Base-by-base conservation (phyloP, 2,797 vertebrate species). In the Lophius americanus region DNA sequence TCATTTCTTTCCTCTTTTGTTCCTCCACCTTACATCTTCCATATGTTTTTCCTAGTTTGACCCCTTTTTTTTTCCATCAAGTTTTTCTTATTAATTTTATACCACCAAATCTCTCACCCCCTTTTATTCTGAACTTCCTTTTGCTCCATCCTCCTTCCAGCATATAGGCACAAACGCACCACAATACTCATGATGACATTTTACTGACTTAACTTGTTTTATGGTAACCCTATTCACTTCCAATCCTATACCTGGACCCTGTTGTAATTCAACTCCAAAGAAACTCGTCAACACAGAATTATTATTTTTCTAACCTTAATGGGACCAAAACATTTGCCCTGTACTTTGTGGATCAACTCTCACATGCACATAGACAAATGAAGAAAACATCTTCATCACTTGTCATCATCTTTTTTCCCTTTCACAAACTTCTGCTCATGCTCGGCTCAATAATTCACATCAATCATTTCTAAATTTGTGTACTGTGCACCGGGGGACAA, bases 1-100 rank as follows among this genome's bases (percentile, higher is more conserved):
- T 81, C 84, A 84, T 82, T 86, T 78, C 72, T 68, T 81, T 72
- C 86, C 73, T 81, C 71, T 78, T 84, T 84, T 83, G 88, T 84
- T 81, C 63, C 56, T 52, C 47, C 53, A 70, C 41, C 41, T 63
- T 80, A 64, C 54, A 65, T 76, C 64, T 58, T 56, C 50, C 59
- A 53, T 11, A 74, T 56, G 69, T 72, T 53, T 82, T 74, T 57
- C 46, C 4, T 32, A n/a, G 39, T 51, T 58, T 85, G 72, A 83
- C 78, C 84, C 51, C 55, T 37, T 86, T 84, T 86, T 53, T 68
- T 49, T 13, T 60, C n/a, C 53, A 33, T 75, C 54, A 49, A 70
- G 51, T 51, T 75, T 48, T 23, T 70, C 10, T 3, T 12, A 79
- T 72, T 79, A 14, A 23, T 70, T 72, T 60, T 71, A 6, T 43